A percentile compares a stretch with the other conserved stretches of the same genome.
Evolutionary conservation across 2,113 vertebrate genomes (phyloP).

Genomic region (Mastomys natalensis): DNA sequence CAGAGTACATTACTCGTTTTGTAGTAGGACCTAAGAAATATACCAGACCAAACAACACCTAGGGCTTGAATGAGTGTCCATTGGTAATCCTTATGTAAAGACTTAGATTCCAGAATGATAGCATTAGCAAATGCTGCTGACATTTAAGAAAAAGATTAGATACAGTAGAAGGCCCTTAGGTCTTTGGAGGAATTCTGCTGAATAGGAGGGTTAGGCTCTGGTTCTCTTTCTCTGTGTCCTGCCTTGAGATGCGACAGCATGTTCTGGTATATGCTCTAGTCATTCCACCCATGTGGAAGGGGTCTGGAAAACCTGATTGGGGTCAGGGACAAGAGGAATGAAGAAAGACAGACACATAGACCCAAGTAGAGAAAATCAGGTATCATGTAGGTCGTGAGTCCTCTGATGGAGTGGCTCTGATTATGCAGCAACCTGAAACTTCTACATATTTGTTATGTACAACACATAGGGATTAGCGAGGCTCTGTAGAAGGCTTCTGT

Average conservation of each 20-base stretch:
- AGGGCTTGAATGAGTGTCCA: no score
- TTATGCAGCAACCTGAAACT: background rate
- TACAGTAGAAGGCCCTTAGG: background rate
- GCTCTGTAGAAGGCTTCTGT: background rate
- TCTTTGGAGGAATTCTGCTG: background rate
- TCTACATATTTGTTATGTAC: background rate
- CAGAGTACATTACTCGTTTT: background rate
- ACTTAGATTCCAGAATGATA: background rate
- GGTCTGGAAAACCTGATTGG: no score
- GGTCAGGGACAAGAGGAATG: no score
- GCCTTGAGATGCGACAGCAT: background rate
- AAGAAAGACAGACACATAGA: background rate
- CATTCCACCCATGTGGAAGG: background rate
- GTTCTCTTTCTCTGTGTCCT: background rate
- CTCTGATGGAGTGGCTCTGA: background rate
- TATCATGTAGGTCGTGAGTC: background rate
- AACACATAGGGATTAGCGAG: background rate
- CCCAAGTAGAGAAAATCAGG: no score
- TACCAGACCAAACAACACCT: no score
- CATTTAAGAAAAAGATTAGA: no score
- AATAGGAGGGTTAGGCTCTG: background rate
- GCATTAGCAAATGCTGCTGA: rapidly evolving
- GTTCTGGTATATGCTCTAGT: background rate
- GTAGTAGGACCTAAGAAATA: background rate
- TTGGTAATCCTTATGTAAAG: background rate